Conservation (phyloP, 2,888 invertebrate genomes). For the Neoitamus cyanurus region DNA sequence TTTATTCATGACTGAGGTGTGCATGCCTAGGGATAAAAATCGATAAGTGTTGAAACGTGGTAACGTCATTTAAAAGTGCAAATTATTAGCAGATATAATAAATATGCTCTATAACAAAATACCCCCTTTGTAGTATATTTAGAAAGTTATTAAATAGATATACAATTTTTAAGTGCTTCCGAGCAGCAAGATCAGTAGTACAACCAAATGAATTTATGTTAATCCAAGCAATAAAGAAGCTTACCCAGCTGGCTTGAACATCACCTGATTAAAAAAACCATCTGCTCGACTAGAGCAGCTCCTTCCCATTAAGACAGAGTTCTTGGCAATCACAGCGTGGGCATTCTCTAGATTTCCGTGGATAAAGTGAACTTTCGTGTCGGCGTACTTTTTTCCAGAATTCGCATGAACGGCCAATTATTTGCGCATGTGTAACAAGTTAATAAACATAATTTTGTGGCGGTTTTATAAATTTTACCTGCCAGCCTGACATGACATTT, state of each 20-base stretch:
- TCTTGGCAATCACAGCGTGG: neutral
- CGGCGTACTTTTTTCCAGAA: neutral
- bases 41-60: no score
- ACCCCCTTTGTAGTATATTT: no score
- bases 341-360: neutral
- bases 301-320: neutral
- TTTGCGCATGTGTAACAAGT: conserved; percentile 42
- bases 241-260: neutral
- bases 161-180: no score
- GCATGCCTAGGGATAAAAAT: no score
- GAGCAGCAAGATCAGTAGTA: no score
- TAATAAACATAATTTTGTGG: conserved; percentile 49
- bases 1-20: no score
- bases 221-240: neutral
- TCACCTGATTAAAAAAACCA: neutral
- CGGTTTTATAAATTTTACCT: conserved; percentile 44
- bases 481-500: conserved; percentile 48
- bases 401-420: conserved; percentile 39
- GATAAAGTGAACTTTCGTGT: conserved; percentile 20
- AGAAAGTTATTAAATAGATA: no score
- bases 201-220: neutral
- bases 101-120: no score
- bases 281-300: neutral
- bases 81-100: no score
- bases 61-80: no score